Conservation (phyloP, 64 coral and sea anemone species). For the Hydrozoanthus tunicans region DNA sequence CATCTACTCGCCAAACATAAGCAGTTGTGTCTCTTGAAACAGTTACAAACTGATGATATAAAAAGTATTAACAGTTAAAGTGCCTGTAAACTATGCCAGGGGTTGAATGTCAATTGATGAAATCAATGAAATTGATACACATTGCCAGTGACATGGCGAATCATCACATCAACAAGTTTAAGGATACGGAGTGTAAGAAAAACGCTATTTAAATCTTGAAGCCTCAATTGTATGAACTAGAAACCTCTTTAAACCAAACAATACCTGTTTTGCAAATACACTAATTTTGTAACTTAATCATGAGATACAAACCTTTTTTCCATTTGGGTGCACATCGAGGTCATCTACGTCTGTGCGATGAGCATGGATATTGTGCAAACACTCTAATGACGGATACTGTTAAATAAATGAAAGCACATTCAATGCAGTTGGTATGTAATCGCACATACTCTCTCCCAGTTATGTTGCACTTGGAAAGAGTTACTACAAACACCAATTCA, state of each 20-base stretch:
- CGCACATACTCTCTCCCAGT: no score
- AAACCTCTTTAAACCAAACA: no score
- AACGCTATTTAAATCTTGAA: not conserved
- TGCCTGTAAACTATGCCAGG: no score
- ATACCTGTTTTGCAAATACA: no score
- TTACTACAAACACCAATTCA: no score
- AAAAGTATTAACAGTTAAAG: not conserved
- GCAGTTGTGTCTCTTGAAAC: conserved; percentile 97
- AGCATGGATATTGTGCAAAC: conserved; percentile 84
- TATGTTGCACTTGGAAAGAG: no score
- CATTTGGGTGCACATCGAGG: conserved; percentile 89
- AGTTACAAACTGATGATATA: conserved; percentile 89
- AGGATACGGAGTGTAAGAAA: conserved; percentile 1
- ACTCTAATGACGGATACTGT: conserved; percentile 92
- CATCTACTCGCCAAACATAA: conserved; percentile 96
- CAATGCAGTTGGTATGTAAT: not conserved
- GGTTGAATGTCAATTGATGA: no score
- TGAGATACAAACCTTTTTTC: conserved; percentile 64
- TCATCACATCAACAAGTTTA: no score
- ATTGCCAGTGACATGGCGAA: no score
- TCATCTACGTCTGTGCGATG: conserved; percentile 99
- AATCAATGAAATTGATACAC: no score
- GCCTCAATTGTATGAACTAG: no score
- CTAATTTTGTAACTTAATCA: not conserved
- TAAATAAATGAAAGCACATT: not conserved